Percentiles rank a stretch among this genome's conserved stretches.
Conservation (phyloP, 2,888 invertebrate genomes). For the Portevinia maculata region DNA sequence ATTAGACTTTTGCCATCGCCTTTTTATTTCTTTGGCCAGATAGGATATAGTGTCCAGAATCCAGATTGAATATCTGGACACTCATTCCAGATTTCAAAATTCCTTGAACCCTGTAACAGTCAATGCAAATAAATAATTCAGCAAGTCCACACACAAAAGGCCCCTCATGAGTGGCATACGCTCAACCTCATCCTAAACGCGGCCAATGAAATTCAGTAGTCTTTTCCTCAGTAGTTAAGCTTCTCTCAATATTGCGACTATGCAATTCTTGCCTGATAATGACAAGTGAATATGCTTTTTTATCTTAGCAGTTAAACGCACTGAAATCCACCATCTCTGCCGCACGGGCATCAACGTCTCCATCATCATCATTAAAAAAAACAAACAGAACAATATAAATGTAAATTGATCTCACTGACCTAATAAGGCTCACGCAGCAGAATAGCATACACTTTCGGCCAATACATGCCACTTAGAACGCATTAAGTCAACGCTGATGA, state of each 20-base stretch:
- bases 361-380: constrained; percentile 13
- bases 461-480: constrained; percentile 32
- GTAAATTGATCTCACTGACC: constrained; percentile 68
- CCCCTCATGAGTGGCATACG: neutral
- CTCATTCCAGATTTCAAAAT: too few relatives aligned
- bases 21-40: too few relatives aligned
- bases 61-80: too few relatives aligned
- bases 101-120: too few relatives aligned
- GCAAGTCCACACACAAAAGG: neutral
- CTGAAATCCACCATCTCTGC: neutral
- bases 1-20: too few relatives aligned
- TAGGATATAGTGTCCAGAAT: too few relatives aligned
- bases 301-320: neutral
- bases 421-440: constrained; percentile 22
- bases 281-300: neutral
- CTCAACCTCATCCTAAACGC: constrained; percentile 4
- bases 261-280: neutral
- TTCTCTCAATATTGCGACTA: neutral
- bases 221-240: neutral
- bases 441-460: constrained; percentile 39
- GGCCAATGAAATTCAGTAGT: constrained; percentile 20
- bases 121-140: neutral
- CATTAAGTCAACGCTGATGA: constrained; percentile 32
- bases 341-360: constrained; percentile 1
- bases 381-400: constrained; percentile 4